phyloP scores from a whole-genome alignment of 2,797 vertebrate genomes.

The Anas flavirostris region DNA sequence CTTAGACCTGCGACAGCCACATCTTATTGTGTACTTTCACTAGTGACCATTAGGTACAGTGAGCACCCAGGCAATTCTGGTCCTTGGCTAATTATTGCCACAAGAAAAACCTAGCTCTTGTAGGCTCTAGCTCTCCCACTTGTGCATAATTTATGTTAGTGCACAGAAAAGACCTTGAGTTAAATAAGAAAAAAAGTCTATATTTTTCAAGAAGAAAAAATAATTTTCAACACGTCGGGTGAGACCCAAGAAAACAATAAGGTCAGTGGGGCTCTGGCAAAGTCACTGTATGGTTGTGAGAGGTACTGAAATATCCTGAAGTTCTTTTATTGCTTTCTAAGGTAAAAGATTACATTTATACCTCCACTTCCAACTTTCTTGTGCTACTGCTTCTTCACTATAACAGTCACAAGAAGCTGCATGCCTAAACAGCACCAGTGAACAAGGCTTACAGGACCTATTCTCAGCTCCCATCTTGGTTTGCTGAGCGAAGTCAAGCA shows the following conservation, averaged over 20 bases:
- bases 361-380: neutral
- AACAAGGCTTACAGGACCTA: neutral
- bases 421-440: neutral
- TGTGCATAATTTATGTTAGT: neutral
- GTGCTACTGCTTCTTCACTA: neutral
- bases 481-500: neutral
- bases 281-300: neutral
- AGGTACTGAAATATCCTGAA: neutral
- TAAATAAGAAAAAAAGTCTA: neutral
- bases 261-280: neutral
- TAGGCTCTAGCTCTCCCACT: neutral
- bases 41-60: neutral
- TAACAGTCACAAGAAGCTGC: fast-evolving
- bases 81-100: slow-evolving; percentile 22
- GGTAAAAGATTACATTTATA: neutral
- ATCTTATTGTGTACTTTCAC: neutral
- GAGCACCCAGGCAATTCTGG: neutral
- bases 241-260: neutral
- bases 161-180: neutral
- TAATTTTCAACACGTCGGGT: neutral
- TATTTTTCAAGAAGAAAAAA: neutral
- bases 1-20: slow-evolving; percentile 16
- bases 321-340: neutral
- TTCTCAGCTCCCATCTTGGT: neutral
- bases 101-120: neutral